Base-by-base conservation (phyloP, 2,113 vertebrate species). In the Accipiter cooperii region DNA sequence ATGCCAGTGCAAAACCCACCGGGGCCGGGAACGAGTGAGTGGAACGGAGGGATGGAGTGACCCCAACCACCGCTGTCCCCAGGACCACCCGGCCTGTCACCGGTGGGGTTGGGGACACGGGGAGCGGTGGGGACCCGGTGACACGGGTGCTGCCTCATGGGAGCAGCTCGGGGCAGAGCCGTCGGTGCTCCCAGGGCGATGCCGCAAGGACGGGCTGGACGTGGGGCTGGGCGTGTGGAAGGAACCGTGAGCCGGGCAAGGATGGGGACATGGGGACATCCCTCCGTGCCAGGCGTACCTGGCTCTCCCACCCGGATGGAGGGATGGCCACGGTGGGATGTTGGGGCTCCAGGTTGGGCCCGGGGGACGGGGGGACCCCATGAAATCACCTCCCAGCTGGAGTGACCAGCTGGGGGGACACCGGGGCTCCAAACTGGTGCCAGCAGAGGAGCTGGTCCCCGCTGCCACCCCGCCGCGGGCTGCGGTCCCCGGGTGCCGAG, bases 331-430 rank as follows among this genome's bases (percentile, higher is more conserved):
- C 0, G 3, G 31, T 2, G 4, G 34, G 58, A 4, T 13, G 38
- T 2, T 0, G 6, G 36, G 22, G 15, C 25, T 87, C 49, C 54
- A 2, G 28, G 17, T 2, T 68, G 60, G 29, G 13, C 8, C 10
- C 1, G 4, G 8, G 20, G 40, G 5, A 1, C 0, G 2, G 6
- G 2, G 17, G 5, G 1, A 68, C 38, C 19, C 21, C 1, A 0
- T 0, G 9, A 20, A 64, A 36, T 42, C 77, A 13, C 44, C 19
- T 81, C 58, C 9, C 42, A 6, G 52, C 26, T 7, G 52, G 28
- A 18, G 61, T 13, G 34, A 14, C 8, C 8, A 4, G 5, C 44
- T 7, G 2, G 12, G 28, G 46, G 29, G 38, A 52, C 36, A 1
- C 34, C 9, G 61, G 40, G 33, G 22, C 17, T 7, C 36, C 71